phyloP scores from a whole-genome alignment of 2,888 invertebrate species.

The Thymelicus sylvestris region DNA sequence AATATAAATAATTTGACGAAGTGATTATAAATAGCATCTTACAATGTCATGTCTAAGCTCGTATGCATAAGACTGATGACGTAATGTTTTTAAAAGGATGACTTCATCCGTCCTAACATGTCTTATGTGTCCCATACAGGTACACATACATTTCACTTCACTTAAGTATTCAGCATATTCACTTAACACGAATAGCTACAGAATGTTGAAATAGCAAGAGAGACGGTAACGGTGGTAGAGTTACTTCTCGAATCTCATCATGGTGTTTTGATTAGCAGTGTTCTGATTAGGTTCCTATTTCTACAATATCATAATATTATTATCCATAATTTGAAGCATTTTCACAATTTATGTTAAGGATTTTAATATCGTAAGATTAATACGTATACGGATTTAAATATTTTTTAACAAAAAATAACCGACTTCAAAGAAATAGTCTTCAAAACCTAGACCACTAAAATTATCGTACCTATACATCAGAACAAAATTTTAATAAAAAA shows the following conservation, averaged over 20 bases:
- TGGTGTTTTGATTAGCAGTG: not conserved
- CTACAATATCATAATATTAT: too few relatives aligned
- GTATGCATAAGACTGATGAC: not conserved
- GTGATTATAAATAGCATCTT: not conserved
- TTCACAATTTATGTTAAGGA: too few relatives aligned
- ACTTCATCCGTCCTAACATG: slow-evolving; percentile 14
- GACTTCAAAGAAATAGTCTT: too few relatives aligned
- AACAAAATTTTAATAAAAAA: too few relatives aligned
- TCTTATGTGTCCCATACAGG: not conserved
- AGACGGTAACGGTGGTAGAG: not conserved
- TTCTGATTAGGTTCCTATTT: not conserved
- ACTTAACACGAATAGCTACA: slow-evolving; percentile 18
- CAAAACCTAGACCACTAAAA: too few relatives aligned
- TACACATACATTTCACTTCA: slow-evolving; percentile 27
- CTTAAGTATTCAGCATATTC: slow-evolving; percentile 33
- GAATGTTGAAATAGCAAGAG: slow-evolving; percentile 22
- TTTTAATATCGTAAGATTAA: too few relatives aligned
- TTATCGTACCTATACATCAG: too few relatives aligned
- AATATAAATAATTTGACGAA: slow-evolving; percentile 10
- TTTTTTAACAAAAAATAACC: too few relatives aligned
- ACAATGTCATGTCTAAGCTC: not conserved
- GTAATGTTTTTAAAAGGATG: slow-evolving; percentile 19
- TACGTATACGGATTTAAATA: too few relatives aligned
- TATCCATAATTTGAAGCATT: too few relatives aligned
- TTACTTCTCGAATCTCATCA: not conserved